Evolutionary conservation across 2,797 vertebrate species (phyloP), one percentile per base, ranked within the genome.

Genomic region (Smutsia gigantea): DNA sequence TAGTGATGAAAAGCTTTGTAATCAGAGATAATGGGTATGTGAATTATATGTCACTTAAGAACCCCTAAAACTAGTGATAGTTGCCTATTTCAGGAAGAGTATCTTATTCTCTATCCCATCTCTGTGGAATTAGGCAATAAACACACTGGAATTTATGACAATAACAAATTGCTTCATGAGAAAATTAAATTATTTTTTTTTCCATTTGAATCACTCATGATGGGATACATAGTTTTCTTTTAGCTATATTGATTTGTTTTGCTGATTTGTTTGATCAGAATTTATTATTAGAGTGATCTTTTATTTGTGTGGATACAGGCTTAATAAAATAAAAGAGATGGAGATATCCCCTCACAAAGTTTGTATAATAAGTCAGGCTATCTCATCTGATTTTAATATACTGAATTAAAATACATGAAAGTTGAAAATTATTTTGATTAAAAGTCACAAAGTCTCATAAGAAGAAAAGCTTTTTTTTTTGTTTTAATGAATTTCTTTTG

Each of bases 401-500:
- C 5, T 46, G 39, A 81, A 75, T 51, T 63, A 71, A 95, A 92
- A 92, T 85, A 82, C 55, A 31, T 72, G 96, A 88, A 93, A 5
- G 0, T 49, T 82, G 7, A 37, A 89, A 39, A 77, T 61, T 37
- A 66, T 86, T 87, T 82, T 90, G 27, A 66, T 90, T 85, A 77
- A 19, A 75, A 88, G 4, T 92, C 53, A 91, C 11, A 84, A 87
- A 34, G 1, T 79, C 6, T 90, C 10, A 51, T 19, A 86, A n/a
- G 42, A 95, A 86, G 37, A 49, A 51, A 94, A 34, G 0, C 0
- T 23, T 12, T 15, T 87, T 15, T 87, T 93, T 88, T 61, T 69
- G 8, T 53, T 78, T 74, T 94, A 93, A 63, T 94, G 27, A 88
- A 77, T 84, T 84, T 90, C 34, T 94, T 78, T 96, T 91, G 39